phyloP scores from a whole-genome alignment of 2,113 vertebrate species.

The Nesogale talazaci region DNA sequence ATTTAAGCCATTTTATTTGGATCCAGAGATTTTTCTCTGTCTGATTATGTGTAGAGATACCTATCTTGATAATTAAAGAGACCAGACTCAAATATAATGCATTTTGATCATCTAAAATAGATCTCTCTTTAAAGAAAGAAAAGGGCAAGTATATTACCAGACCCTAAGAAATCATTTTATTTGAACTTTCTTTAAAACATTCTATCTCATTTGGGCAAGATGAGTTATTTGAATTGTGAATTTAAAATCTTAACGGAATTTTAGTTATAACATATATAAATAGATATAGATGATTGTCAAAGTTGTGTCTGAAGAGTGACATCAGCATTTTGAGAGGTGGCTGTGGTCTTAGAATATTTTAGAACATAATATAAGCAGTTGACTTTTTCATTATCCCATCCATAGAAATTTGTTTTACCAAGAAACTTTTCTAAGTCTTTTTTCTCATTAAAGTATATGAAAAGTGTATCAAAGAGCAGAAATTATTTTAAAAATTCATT shows the following conservation, averaged over 20 bases:
- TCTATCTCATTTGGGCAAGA: not conserved
- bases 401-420: not conserved
- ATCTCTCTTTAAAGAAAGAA: constrained; percentile 15
- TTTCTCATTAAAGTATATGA: not conserved
- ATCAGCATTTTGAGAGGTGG: not conserved
- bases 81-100: constrained; percentile 26
- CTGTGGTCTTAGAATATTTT: not conserved
- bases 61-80: constrained; percentile 22
- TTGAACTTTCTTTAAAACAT: not conserved
- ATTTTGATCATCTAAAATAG: constrained; percentile 8
- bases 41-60: constrained; percentile 34
- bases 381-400: not conserved
- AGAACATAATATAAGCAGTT: not conserved
- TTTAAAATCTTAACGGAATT: not conserved
- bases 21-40: constrained; percentile 7
- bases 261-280: not conserved
- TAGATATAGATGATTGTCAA: not conserved
- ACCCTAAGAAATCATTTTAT: not conserved
- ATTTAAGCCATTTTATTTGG: constrained; percentile 9
- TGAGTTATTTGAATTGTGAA: not conserved
- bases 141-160: not conserved
- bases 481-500: constrained; percentile 11
- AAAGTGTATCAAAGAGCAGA: not conserved
- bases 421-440: not conserved
- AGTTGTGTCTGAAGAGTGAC: not conserved